Evolutionary conservation across 2,797 vertebrate genomes (phyloP), one percentile per base, ranked within the genome.

Genomic region (Capromys pilorides): DNA sequence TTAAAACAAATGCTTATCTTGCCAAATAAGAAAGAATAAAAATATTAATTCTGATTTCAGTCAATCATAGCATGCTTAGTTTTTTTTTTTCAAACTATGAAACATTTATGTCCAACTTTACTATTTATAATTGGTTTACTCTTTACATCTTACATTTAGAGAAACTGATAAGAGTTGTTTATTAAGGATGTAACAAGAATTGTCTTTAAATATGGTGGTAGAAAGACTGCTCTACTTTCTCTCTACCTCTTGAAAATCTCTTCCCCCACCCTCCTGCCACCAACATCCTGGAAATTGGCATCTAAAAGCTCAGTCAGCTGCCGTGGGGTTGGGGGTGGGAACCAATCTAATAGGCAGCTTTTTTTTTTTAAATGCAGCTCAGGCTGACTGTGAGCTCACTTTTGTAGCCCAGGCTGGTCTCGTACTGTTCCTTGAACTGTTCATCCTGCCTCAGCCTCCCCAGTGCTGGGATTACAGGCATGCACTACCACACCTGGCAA

Each of bases 21-120:
- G 84, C 73, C 78, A 96, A 94, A 41, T 91, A 94, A 93, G 73
- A 96, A 85, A 90, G 67, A 96, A 69, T 80, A 95, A 93, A 89
- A 95, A 71, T 92, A 83, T 87, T 96, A 82, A 94, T 96, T 96
- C 54, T 84, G 94, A 71, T 93, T 89, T 85, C 39, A 95, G 86
- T 54, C 31, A 95, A 61, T 92, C 41, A 51, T 21, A 75, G 31
- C 26, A 24, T 81, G 21, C 28, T 94, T 86, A 88, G 16, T 31
- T n/a, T 77, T 85, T 61, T 31, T n/a, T 77, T 85, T 61, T 45
- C 13, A 26, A 95, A 51, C 49, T 86, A 12, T 96, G 73, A 85
- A 92, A 91, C 93, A 93, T 90, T 33, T 75, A n/a, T 83, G 7
- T 67, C 85, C 41, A 91, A 45, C 49, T 80, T 92, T 62, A 82